Conservation (phyloP, 92 coral and sea anemone genomes). For the Parazoanthus darwini region DNA sequence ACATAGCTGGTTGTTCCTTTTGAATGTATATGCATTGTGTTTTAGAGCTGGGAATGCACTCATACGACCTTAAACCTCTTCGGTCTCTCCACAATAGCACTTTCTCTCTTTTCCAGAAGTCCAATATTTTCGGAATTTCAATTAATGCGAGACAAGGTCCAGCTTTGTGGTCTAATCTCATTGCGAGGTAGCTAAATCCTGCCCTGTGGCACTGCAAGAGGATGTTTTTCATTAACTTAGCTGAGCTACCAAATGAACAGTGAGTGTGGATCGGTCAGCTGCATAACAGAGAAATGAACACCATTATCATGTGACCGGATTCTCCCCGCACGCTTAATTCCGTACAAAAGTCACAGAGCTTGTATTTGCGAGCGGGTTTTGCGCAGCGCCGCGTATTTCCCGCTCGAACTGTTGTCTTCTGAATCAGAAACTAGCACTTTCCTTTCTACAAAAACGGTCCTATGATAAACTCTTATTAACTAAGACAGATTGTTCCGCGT, state of each 20-base stretch:
- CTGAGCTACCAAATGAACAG: not conserved
- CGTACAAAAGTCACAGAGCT: no score
- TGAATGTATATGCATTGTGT: not conserved
- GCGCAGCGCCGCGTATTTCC: no score
- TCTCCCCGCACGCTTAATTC: not conserved
- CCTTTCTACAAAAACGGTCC: no score
- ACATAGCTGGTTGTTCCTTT: not conserved
- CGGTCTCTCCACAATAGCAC: not conserved
- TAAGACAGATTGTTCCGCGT: no score
- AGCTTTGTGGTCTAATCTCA: not conserved
- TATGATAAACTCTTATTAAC: no score
- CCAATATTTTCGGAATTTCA: not conserved
- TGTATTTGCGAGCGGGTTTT: no score
- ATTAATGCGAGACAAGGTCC: not conserved
- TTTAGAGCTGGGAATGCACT: not conserved
- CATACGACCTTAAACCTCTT: not conserved
- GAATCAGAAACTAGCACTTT: no score
- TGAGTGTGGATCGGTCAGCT: not conserved
- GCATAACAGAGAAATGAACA: not conserved
- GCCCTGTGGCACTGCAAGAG: not conserved
- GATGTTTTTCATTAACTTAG: not conserved
- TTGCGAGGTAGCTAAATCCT: not conserved
- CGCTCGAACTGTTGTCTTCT: no score
- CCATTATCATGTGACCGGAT: not conserved
- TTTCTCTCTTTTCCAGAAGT: not conserved